Conservation (phyloP, 1,140 invertebrate genomes). For the Drosophila yakuba region DNA sequence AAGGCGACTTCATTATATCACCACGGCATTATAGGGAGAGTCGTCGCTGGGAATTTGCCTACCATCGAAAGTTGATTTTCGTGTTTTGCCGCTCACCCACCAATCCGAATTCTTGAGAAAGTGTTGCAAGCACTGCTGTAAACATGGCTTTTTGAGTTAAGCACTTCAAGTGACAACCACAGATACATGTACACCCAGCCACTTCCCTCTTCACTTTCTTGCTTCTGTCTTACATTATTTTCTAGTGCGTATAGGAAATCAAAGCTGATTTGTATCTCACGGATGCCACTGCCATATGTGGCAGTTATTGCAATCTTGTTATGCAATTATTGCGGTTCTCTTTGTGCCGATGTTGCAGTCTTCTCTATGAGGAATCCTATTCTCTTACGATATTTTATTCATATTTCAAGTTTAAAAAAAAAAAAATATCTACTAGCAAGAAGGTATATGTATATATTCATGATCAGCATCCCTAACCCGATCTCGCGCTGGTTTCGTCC, state of each 20-base stretch:
- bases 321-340: slow-evolving; percentile 31
- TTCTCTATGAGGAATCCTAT: no score
- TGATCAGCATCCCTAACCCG: no score
- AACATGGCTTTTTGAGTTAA: slow-evolving; percentile 39
- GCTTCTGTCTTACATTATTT: slow-evolving; percentile 37
- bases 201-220: slow-evolving; percentile 47
- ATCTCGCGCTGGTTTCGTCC: no score
- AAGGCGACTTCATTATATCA: slow-evolving; percentile 63
- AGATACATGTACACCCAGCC: neutral
- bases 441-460: no score
- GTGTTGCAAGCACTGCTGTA: slow-evolving; percentile 66
- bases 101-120: slow-evolving; percentile 65
- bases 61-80: slow-evolving; percentile 76
- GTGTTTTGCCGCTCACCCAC: slow-evolving; percentile 44
- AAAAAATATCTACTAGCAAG: no score
- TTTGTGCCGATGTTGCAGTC: slow-evolving; percentile 9
- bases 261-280: slow-evolving; percentile 55
- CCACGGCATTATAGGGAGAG: slow-evolving; percentile 35
- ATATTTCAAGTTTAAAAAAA: no score
- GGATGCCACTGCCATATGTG: slow-evolving; percentile 43
- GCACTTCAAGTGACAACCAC: slow-evolving; percentile 76
- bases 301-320: no score
- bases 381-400: no score
- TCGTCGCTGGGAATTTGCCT: slow-evolving; percentile 38
- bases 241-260: slow-evolving; percentile 62